Evolutionary conservation across 2,888 invertebrate species (phyloP), one percentile per base, ranked within the genome.

Genomic region (Fragum sueziense): DNA sequence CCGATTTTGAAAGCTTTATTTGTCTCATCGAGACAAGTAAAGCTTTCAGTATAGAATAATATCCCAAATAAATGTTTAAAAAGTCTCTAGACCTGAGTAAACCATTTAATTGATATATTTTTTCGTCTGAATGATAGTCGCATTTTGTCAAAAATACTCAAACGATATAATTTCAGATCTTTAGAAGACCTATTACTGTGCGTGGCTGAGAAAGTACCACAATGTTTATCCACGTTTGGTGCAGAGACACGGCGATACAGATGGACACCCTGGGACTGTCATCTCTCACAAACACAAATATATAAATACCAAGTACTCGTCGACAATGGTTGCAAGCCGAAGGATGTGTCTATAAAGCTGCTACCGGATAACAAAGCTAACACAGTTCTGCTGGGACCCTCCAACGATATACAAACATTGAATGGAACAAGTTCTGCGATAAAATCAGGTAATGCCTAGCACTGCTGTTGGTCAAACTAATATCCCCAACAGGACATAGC

Each of bases 211-310:
- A 65, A 65, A 41, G 65, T 65, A 9, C 65, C 65, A 2, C 65
- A 65, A 17, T 65, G 65, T 27, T 25, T 65, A 27, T 41, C 65
- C 2, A 65, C 29, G 11, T 65, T 65, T 25, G 65, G 65, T 14
- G 17, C 31, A 22, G 65, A 65, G 65, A 65, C 65, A 14, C 65
- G 34, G 37, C 29, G 41, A 14, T 65, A 65, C 41, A 6, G 65
- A 37, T 65, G 41, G 37, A 65, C 65, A 25, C 65, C 65, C 0
- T 65, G 65, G 65, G 65, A 65, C 27, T 65, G 65, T 41, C 65
- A 65, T 41, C 41, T 65, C 25, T 65, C 65, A 17, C 41, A 37
- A 11, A 65, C 22, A 20, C 65, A 65, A 25, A 34, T 65, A 2
- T 65, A 33, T 41, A 65, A 33, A 41, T 65, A 65, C 29, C 65